A percentile compares a stretch with the other conserved stretches of the same genome.
phyloP scores from a whole-genome alignment of 2,113 vertebrate genomes.

The Acanthochromis polyacanthus region DNA sequence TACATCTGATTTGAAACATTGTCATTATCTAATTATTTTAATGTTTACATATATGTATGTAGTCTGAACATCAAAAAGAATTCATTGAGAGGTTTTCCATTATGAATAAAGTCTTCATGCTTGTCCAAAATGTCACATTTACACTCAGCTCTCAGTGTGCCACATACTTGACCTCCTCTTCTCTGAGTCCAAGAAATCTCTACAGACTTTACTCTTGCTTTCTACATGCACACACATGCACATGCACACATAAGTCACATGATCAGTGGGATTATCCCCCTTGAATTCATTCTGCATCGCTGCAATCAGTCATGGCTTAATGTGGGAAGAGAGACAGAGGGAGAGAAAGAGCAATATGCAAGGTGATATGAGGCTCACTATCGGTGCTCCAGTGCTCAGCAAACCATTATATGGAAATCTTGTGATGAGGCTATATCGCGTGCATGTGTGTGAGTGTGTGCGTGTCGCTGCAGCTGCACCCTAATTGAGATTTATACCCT shows the following conservation, averaged over 20 bases:
- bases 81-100: too few species aligned
- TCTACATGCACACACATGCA: neutral
- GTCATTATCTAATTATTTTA: too few species aligned
- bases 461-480: slow-evolving; percentile 61
- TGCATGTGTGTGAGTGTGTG: slow-evolving; percentile 36
- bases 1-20: too few species aligned
- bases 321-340: slow-evolving; percentile 21
- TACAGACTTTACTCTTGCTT: slow-evolving; percentile 43
- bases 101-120: neutral
- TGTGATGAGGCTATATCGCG: slow-evolving; percentile 57
- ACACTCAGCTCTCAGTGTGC: neutral
- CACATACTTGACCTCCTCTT: slow-evolving; percentile 30
- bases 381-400: slow-evolving; percentile 47
- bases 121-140: slow-evolving; percentile 6
- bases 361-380: slow-evolving; percentile 58
- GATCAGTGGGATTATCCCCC: slow-evolving; percentile 73
- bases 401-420: slow-evolving; percentile 65
- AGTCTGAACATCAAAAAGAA: too few species aligned
- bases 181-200: slow-evolving; percentile 15
- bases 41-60: too few species aligned
- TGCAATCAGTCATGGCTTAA: slow-evolving; percentile 72
- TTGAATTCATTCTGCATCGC: slow-evolving; percentile 67
- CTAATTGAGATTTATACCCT: slow-evolving; percentile 79
- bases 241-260: slow-evolving; percentile 60
- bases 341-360: slow-evolving; percentile 43